Evolutionary conservation across 2,797 vertebrate genomes (phyloP), one percentile per base, ranked within the genome.

Genomic region (Pantherophis alleghaniensis): DNA sequence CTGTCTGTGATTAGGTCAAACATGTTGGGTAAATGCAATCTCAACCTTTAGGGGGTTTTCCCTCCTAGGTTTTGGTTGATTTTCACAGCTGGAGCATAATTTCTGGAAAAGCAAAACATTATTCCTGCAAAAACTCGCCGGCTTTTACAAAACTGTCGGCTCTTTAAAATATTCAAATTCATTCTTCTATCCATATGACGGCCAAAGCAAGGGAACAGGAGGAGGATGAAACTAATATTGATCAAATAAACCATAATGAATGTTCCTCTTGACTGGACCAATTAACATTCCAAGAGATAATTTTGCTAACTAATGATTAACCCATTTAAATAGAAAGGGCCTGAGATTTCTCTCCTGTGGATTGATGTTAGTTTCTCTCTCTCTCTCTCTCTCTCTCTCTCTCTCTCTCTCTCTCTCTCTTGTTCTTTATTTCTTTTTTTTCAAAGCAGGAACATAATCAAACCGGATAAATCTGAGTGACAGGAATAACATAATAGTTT

Each of bases 261-360:
- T 95, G 94, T 97, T 95, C 94, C 96, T 96, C 96, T 95, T 92
- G 93, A 96, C 96, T 96, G 92, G 96, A 94, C 94, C 96, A 96
- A 96, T 97, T 96, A 97, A 92, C 95, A 94, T 95, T 90, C 88
- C 47, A 91, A 94, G 94, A 97, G 95, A 96, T 94, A 91, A 91
- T 94, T 92, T 96, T 96, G 96, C 95, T 96, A 95, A 92, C 94
- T 95, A 95, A 95, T 3, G 86, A 93, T 95, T 93, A 92, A 94
- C 90, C 93, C 74, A 86, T 92, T 92, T 94, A 91, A 94, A 93
- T 95, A 24, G 94, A 95, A 92, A 93, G 95, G 47, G 53, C 32
- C 0, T 0, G 60, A 95, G 94, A 92, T 53, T 93, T 91, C 37
- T 92, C 95, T 94, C 94, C 95, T 90, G 88, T 51, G 94, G 7